Percentiles rank a stretch among this genome's conserved stretches.
Evolutionary conservation across 2,797 vertebrate species (phyloP).

Genomic region (Amblyopsis hoosieri): DNA sequence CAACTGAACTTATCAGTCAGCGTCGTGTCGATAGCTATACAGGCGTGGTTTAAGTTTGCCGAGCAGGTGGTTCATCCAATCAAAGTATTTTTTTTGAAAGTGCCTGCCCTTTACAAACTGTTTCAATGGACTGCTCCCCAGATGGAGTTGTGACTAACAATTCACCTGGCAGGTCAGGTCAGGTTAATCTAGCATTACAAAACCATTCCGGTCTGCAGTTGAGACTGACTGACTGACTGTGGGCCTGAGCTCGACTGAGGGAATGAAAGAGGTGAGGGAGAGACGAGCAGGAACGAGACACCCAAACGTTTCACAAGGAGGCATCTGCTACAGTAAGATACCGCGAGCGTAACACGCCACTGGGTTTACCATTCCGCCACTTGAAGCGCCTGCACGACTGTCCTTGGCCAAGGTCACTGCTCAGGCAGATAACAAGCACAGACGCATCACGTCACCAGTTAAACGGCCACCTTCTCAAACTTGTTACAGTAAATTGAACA

Average conservation of each 20-base stretch:
- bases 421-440: slow-evolving; percentile 3
- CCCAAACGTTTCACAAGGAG: not conserved
- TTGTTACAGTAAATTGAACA: slow-evolving; percentile 18
- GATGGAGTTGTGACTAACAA: too few relatives aligned
- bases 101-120: too few relatives aligned
- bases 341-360: not conserved
- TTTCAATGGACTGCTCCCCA: too few relatives aligned
- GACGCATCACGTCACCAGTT: not conserved
- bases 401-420: slow-evolving; percentile 53
- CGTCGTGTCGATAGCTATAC: too few relatives aligned
- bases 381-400: slow-evolving; percentile 24
- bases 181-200: too few relatives aligned
- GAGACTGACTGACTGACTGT: not conserved
- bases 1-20: too few relatives aligned
- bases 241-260: not conserved
- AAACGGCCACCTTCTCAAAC: slow-evolving; percentile 17
- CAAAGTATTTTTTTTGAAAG: too few relatives aligned
- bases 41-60: too few relatives aligned
- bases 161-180: too few relatives aligned
- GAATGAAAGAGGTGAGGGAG: not conserved
- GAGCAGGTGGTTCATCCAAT: too few relatives aligned
- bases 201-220: not conserved
- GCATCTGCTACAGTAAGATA: not conserved
- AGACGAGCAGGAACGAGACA: not conserved
- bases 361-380: slow-evolving; percentile 31